Evolutionary conservation across 2,888 invertebrate genomes (phyloP).

Genomic region (Ametastegia equiseti): DNA sequence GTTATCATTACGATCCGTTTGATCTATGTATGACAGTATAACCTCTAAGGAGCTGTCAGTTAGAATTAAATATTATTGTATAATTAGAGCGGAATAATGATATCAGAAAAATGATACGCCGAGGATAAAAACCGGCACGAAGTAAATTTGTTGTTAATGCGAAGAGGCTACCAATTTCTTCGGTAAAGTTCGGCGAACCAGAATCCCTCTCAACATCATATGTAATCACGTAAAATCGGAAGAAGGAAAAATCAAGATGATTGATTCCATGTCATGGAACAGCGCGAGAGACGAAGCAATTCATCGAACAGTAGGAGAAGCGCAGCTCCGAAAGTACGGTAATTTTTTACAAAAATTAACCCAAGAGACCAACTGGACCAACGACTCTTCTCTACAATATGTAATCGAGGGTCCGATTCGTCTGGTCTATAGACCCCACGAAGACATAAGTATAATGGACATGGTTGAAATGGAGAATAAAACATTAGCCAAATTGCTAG

Average conservation of each 20-base stretch:
- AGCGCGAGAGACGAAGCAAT: conserved; percentile 69
- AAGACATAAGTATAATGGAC: conserved; percentile 83
- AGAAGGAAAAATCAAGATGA: conserved; percentile 61
- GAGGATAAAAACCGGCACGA: background rate
- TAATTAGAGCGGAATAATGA: background rate
- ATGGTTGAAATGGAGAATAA: conserved; percentile 91
- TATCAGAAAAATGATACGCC: background rate
- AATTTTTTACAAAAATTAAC: conserved; percentile 77
- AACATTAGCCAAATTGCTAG: conserved; percentile 86
- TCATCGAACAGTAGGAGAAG: conserved; percentile 77
- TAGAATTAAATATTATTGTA: background rate
- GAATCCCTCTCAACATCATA: background rate
- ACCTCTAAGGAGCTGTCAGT: background rate
- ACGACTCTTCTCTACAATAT: conserved; percentile 63
- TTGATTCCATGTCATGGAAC: conserved; percentile 69
- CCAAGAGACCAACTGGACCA: conserved; percentile 60
- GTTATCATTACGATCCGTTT: background rate
- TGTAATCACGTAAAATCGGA: background rate
- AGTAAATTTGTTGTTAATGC: background rate
- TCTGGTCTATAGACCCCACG: conserved; percentile 77
- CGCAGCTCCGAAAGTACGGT: conserved; percentile 78
- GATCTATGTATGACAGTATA: too few species aligned
- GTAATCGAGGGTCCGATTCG: conserved; percentile 70
- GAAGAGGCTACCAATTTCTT: background rate
- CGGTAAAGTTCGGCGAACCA: too few species aligned